A percentile compares a stretch with the other conserved stretches of the same genome.
phyloP scores from a whole-genome alignment of 2,888 invertebrate species.

The Hirtodrosophila confusa region DNA sequence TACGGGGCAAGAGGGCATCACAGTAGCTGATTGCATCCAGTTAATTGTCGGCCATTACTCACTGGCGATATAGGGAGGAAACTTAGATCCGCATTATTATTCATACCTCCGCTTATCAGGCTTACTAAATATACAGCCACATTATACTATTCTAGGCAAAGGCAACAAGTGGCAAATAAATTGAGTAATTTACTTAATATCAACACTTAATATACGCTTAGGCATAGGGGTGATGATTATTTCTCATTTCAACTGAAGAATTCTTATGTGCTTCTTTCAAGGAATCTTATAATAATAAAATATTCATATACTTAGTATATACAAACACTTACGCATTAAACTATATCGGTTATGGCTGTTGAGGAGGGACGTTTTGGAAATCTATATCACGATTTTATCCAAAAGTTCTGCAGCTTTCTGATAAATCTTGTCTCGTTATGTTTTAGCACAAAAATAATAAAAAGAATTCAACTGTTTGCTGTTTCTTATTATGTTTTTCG shows the following conservation, averaged over 20 bases:
- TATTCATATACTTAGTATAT: slow-evolving; percentile 39
- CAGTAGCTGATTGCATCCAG: slow-evolving; percentile 23
- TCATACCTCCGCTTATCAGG: slow-evolving; percentile 46
- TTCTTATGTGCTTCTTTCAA: too few species aligned
- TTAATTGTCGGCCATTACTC: slow-evolving; percentile 45
- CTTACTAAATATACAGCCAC: slow-evolving; percentile 1
- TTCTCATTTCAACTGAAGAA: too few species aligned
- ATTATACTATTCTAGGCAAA: slow-evolving; percentile 13
- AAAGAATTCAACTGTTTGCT: slow-evolving; percentile 23
- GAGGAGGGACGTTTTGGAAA: too few species aligned
- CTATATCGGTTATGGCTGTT: too few species aligned
- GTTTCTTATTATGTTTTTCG: slow-evolving; percentile 32
- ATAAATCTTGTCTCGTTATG: slow-evolving; percentile 36
- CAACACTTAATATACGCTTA: background rate
- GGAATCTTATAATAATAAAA: background rate
- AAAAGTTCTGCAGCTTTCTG: slow-evolving; percentile 11
- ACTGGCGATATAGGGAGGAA: slow-evolving; percentile 19
- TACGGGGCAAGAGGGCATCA: slow-evolving; percentile 28
- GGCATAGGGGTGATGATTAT: background rate
- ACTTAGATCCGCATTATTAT: slow-evolving; percentile 53
- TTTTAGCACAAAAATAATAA: slow-evolving; percentile 46
- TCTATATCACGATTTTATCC: slow-evolving; percentile 21
- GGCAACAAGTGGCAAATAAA: slow-evolving; percentile 20
- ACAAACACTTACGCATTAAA: too few species aligned
- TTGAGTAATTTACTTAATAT: background rate